Percentiles rank a stretch among this genome's conserved stretches.
Evolutionary conservation across 23 tunicate genomes (phyloP).

Genomic region (Aplidium turbinatum): DNA sequence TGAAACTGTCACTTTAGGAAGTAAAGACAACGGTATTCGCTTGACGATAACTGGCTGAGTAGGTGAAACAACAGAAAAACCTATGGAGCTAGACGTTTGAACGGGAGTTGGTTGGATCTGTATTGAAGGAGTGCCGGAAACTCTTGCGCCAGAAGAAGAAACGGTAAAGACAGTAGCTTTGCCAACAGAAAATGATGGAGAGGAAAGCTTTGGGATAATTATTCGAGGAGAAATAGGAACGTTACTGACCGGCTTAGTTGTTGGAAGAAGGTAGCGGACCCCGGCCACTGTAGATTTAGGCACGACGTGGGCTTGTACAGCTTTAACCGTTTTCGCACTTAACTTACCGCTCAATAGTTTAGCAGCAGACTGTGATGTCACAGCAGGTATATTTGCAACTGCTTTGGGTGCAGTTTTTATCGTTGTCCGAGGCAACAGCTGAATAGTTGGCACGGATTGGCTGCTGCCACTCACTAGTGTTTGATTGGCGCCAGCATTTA

Average conservation of each 20-base stretch:
- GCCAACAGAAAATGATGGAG: slow-evolving; percentile 61
- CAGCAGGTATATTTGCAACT: background rate
- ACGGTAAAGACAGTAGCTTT: slow-evolving; percentile 52
- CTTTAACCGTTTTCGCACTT: slow-evolving; percentile 14
- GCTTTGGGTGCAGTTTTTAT: slow-evolving; percentile 18
- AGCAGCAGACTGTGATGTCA: slow-evolving; percentile 4
- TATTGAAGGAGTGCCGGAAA: slow-evolving; percentile 16
- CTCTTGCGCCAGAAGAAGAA: slow-evolving; percentile 40
- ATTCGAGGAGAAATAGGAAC: slow-evolving; percentile 28
- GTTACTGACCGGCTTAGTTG: slow-evolving; percentile 15
- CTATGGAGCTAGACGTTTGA: background rate
- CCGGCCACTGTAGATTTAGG: slow-evolving; percentile 34
- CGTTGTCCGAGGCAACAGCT: slow-evolving; percentile 44
- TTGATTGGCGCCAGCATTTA: slow-evolving; percentile 57
- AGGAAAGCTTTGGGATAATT: slow-evolving; percentile 53
- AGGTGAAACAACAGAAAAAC: background rate
- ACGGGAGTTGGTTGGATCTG: slow-evolving; percentile 32
- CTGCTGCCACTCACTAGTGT: slow-evolving; percentile 22
- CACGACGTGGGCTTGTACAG: slow-evolving; percentile 38
- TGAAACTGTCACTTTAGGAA: slow-evolving; percentile 28
- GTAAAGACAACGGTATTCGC: slow-evolving; percentile 28
- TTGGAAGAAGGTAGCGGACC: slow-evolving; percentile 48
- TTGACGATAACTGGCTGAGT: slow-evolving; percentile 39
- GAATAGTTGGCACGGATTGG: slow-evolving; percentile 70
- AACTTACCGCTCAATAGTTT: slow-evolving; percentile 26